Evolutionary conservation across 2,113 vertebrate species (phyloP).

Genomic region (Halichoerus grypus): DNA sequence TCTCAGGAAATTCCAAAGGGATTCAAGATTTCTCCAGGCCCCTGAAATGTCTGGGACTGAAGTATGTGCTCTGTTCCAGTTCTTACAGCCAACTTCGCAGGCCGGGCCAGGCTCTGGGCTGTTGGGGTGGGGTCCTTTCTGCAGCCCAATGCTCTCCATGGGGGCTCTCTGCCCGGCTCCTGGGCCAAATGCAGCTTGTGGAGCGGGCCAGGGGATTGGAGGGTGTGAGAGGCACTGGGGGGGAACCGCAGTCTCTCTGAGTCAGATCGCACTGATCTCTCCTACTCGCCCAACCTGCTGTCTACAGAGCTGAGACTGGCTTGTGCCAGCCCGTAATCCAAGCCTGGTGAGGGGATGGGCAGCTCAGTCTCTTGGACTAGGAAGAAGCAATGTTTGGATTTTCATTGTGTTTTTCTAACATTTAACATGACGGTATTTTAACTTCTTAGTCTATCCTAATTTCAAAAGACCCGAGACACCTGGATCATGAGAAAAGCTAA

Average conservation of each 20-base stretch:
- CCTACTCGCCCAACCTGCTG: neutral
- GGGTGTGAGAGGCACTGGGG: too few species aligned
- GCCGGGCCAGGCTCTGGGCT: neutral
- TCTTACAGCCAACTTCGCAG: neutral
- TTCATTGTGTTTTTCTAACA: neutral
- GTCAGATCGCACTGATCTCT: fast-evolving
- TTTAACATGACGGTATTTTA: neutral
- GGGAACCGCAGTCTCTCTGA: neutral
- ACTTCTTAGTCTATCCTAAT: neutral
- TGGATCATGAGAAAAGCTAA: neutral
- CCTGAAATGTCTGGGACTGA: neutral
- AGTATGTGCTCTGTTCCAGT: neutral
- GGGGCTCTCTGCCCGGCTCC: neutral
- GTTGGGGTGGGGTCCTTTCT: too few species aligned
- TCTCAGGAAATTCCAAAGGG: neutral
- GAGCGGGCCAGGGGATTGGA: neutral
- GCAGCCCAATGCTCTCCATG: fast-evolving
- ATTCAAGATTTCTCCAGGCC: neutral
- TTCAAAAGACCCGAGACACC: neutral
- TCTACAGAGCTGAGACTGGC: neutral
- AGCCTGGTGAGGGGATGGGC: fast-evolving
- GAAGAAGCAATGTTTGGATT: neutral
- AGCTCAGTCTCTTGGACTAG: neutral
- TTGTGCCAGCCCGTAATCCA: fast-evolving
- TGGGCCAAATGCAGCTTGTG: neutral